Base-by-base conservation (phyloP, 1,140 invertebrate species). In the Kradibia gibbosae region DNA sequence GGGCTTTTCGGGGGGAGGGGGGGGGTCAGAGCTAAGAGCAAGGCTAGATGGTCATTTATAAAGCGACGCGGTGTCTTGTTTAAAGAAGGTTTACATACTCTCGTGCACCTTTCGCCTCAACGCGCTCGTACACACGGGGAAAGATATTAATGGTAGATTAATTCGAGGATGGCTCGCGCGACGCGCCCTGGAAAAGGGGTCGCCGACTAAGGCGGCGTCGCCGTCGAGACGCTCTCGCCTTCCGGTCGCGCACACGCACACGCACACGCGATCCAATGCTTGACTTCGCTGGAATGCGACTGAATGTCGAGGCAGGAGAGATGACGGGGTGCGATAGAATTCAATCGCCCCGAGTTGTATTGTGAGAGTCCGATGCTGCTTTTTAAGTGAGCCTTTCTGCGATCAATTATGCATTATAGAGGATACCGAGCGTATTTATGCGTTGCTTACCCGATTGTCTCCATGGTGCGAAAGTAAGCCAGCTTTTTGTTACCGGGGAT, bases 131-230 rank as follows among this genome's bases (percentile, higher is more conserved):
- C 36, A 70, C 39, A 74, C 42, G 81, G 82, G 81, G 84, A 84
- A 81, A 86, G 87, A 90, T 86, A 91, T 91, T 91, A 91, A 91
- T 91, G 90, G 90, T 76, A 84, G 87, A 91, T 91, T 91, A 91
- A 91, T 91, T 91, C 90, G 90, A 84, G 86, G 87, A 86, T 88
- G 86, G 84, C 83, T 25, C 73, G 67, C 57, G 82, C 71, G 45
- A 22, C 31, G 39, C 55, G 28, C 55, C 70, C n/a, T 3, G 8
- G 78, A 34, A 60, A 77, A 77, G 67, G 80, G 65, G 80, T 67
- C 53, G 57, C 7, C 53, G 67, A 11, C 34, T 11, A 0, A n/a
- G 36, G n/a, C 65, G 10, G 28, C 70, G 42, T 4, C 39, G 70
- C 42, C 67, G 67, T 36, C 28, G 65, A 45, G 25, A 39, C 36